Evolutionary conservation across 2,113 vertebrate genomes (phyloP).

Genomic region (Chelonoidis abingdonii): DNA sequence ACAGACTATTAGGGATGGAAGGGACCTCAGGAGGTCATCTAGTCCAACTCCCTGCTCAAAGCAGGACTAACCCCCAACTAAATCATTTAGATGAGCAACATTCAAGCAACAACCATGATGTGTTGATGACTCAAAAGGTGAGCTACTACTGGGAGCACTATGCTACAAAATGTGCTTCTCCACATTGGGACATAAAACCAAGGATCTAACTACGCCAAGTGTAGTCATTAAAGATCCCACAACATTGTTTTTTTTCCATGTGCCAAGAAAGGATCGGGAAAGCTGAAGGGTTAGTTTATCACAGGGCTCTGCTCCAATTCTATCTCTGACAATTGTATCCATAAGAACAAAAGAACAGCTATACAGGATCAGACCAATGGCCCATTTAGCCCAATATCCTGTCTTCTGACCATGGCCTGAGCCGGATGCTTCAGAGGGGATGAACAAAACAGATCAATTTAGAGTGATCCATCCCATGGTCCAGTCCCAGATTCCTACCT

Average conservation of each 20-base stretch:
- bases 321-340: not conserved
- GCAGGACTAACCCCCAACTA: too few species aligned
- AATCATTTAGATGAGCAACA: not conserved
- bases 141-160: not conserved
- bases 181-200: rapidly evolving
- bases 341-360: not conserved
- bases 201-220: not conserved
- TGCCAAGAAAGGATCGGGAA: not conserved
- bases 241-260: not conserved
- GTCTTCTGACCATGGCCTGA: too few species aligned
- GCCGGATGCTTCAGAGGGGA: too few species aligned
- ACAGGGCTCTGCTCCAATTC: not conserved
- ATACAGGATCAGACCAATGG: too few species aligned
- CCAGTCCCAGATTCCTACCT: not conserved
- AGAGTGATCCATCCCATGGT: slow-evolving; percentile 1
- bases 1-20: too few species aligned
- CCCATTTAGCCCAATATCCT: too few species aligned
- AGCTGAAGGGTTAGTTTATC: not conserved
- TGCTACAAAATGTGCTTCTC: rapidly evolving
- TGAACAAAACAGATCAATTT: not conserved
- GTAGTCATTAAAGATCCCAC: not conserved
- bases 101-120: not conserved
- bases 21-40: too few species aligned
- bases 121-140: not conserved
- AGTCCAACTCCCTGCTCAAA: too few species aligned